A percentile compares a stretch with the other conserved stretches of the same genome.
These are phyloP conservation scores for Pseudanteris insignis DNA, from an alignment of 2,888 invertebrate genomes.

Conservation along the genomic window DNA sequence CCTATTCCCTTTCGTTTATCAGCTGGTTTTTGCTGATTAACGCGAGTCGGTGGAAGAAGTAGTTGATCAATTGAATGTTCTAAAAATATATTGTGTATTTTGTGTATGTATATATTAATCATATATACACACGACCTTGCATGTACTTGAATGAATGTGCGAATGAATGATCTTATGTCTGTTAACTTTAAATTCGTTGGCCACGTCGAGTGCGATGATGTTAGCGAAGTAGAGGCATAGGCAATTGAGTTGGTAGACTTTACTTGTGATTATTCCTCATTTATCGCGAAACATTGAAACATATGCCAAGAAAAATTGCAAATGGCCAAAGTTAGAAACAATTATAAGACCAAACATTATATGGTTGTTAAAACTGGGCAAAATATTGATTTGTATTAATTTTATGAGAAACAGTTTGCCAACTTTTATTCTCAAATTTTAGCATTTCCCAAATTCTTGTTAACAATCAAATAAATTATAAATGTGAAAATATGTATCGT, in stretches of 20 bases:
- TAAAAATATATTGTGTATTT: background rate
- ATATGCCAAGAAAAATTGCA: slow-evolving; percentile 49
- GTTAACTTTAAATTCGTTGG: slow-evolving; percentile 14
- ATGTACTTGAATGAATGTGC: background rate
- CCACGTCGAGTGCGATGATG: slow-evolving; percentile 30
- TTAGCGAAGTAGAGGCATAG: slow-evolving; percentile 6
- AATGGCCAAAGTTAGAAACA: slow-evolving; percentile 56
- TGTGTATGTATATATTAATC: background rate
- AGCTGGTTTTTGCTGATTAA: no score
- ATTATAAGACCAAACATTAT: slow-evolving; percentile 41
- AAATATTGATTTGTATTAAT: slow-evolving; percentile 4
- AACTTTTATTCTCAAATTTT: no score
- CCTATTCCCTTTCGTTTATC: no score
- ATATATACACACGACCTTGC: background rate
- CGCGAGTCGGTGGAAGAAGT: no score
- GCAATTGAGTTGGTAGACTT: slow-evolving; percentile 13
- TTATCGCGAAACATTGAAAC: slow-evolving; percentile 30
- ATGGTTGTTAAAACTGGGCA: slow-evolving; percentile 31
- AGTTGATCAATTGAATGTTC: no score
- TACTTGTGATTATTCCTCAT: slow-evolving; percentile 23
- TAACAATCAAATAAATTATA: no score
- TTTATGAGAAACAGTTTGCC: no score
- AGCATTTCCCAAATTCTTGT: no score
- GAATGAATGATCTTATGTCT: background rate
- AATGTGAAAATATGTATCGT: no score